Evolutionary conservation across 2,888 invertebrate genomes (phyloP), one percentile per base, ranked within the genome.

Genomic region (Drosophila lacicola): DNA sequence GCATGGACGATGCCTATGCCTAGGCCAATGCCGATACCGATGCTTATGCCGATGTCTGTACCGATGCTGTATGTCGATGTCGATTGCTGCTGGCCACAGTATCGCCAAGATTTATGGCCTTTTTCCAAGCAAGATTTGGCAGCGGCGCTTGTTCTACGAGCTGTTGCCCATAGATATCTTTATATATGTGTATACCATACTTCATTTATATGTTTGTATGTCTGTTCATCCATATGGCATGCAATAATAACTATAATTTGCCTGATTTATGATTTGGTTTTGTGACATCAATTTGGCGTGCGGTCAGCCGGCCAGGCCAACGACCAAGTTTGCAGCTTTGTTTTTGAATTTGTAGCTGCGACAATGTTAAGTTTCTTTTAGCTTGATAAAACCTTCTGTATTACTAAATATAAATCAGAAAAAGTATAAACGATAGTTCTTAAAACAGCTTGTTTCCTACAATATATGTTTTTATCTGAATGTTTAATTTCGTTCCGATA

Each of bases 231-330:
- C 74, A 67, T 74, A 62, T 70, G 70, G 70, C 69, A 75, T 79
- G 80, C 71, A 80, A 80, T 86, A 83, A 88, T 86, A 83, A 80
- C 86, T 73, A 88, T 86, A 83, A 83, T 83, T 88, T 83, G 78
- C 86, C 62, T 83, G 88, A 83, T 83, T 83, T 88, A 83, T 83
- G 87, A 80, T 86, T 78, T 65, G 87, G 55, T 83, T 78, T 78
- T 83, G 86, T 83, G 83, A 83, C 83, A 83, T 88, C 83, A 83
- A 83, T 83, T 86, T 83, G 81, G 81, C 83, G 61, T 78, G 60
- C 29, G 29, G 29, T 29, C 29, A 29, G 6, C 36, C 25, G 17
- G 25, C 33, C 34, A 36, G 10, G 33, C 41, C 37, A 58, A 39
- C 29, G 46, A 50, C 45, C 47, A 60, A 55, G 21, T 47, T 54